Conservation (phyloP, 2,888 invertebrate species). For the Seira ritae region DNA sequence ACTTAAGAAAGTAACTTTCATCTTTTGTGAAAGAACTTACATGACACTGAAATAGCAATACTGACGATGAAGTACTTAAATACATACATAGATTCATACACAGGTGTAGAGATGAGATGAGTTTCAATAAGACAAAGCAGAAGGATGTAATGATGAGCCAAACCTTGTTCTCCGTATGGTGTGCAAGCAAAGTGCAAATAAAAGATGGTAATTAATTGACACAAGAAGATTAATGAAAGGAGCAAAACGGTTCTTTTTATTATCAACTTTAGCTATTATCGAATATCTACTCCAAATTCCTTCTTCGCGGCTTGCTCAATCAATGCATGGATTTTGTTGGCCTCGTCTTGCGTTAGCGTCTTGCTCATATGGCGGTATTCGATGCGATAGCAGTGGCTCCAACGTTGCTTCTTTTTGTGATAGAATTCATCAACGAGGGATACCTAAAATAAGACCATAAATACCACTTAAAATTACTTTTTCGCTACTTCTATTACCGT, state of each 20-base stretch:
- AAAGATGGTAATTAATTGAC: constrained; percentile 22
- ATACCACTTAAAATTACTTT: constrained; percentile 42
- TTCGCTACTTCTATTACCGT: background rate
- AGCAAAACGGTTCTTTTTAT: constrained; percentile 48
- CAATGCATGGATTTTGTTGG: constrained; percentile 86
- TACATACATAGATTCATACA: too few relatives aligned
- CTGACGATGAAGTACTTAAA: too few relatives aligned
- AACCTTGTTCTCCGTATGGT: background rate
- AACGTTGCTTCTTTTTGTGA: constrained; percentile 88
- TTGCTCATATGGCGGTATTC: constrained; percentile 94
- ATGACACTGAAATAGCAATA: too few relatives aligned
- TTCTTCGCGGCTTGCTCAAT: constrained; percentile 81
- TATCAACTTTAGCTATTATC: constrained; percentile 74
- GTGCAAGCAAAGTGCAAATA: constrained; percentile 18
- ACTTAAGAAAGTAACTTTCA: too few relatives aligned
- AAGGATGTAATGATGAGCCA: background rate
- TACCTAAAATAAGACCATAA: constrained; percentile 79
- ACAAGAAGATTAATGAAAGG: constrained; percentile 36
- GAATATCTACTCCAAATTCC: constrained; percentile 77
- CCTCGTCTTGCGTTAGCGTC: constrained; percentile 91
- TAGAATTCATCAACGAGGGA: constrained; percentile 88
- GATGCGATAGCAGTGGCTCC: constrained; percentile 94
- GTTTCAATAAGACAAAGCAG: too few relatives aligned
- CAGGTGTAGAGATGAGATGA: too few relatives aligned
- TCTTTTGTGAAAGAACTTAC: too few relatives aligned